phyloP scores from a whole-genome alignment of 2,113 vertebrate species.

The Gymnogyps californianus region DNA sequence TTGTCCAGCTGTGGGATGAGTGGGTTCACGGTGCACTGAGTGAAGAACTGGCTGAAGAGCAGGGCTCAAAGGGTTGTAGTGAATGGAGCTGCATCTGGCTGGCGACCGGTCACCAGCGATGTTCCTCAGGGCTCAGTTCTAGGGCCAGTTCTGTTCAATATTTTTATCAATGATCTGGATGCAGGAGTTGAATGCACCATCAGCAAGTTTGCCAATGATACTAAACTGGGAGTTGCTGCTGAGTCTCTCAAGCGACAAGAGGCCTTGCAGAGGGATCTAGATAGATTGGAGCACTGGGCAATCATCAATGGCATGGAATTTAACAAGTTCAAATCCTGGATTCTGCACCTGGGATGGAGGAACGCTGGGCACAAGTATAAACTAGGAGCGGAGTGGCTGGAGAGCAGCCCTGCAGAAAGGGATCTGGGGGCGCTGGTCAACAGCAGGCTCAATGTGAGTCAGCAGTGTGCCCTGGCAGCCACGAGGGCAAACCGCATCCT shows the following conservation, averaged over 20 bases:
- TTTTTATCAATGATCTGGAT: background rate
- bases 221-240: background rate
- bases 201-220: background rate
- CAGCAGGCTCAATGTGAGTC: background rate
- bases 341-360: background rate
- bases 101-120: fast-evolving
- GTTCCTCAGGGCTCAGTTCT: background rate
- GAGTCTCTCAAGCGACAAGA: background rate
- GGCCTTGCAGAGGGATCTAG: background rate
- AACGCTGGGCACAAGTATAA: background rate
- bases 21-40: background rate
- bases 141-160: background rate
- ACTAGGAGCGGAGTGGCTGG: background rate
- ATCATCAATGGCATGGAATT: background rate
- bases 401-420: background rate
- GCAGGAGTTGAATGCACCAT: background rate
- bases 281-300: background rate
- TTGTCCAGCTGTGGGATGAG: background rate
- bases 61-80: background rate
- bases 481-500: background rate
- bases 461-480: background rate
- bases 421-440: too few relatives aligned
- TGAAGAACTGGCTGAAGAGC: background rate
- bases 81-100: background rate
- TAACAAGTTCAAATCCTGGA: background rate